Evolutionary conservation across 2,113 vertebrate species (phyloP).

Genomic region (Guaruba guarouba): DNA sequence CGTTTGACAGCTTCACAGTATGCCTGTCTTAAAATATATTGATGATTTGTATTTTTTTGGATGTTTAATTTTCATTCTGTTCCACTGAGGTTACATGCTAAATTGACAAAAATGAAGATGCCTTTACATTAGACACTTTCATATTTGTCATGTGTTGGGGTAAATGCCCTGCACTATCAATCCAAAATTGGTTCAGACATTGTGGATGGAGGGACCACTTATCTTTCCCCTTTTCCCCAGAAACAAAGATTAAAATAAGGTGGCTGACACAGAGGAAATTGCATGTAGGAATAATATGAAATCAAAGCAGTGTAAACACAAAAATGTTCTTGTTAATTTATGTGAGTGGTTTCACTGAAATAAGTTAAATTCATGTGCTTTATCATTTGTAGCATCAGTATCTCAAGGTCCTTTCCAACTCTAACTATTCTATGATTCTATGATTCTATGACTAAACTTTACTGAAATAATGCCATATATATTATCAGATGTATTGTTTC

Average conservation of each 20-base stretch:
- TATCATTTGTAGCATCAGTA: background rate
- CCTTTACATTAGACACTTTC: background rate
- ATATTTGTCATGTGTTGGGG: background rate
- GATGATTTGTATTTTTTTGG: background rate
- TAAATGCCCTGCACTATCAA: background rate
- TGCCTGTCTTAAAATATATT: slow-evolving; percentile 45
- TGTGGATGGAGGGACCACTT: background rate
- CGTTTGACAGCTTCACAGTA: slow-evolving; percentile 38
- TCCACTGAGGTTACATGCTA: background rate
- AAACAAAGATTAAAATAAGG: background rate
- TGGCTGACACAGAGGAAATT: background rate
- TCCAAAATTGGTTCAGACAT: background rate
- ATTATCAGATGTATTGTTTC: background rate
- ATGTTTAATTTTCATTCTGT: slow-evolving; percentile 11
- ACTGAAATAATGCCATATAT: background rate
- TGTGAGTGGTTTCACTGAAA: background rate
- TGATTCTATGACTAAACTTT: background rate
- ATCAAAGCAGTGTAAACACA: background rate
- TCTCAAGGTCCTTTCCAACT: too few species aligned
- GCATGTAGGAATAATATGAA: background rate
- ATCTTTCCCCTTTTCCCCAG: background rate
- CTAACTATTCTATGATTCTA: too few species aligned
- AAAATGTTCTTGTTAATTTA: background rate
- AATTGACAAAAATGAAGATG: background rate
- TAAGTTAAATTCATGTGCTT: background rate